Conservation (phyloP, 2,113 vertebrate genomes). For the Ranitomeya variabilis region DNA sequence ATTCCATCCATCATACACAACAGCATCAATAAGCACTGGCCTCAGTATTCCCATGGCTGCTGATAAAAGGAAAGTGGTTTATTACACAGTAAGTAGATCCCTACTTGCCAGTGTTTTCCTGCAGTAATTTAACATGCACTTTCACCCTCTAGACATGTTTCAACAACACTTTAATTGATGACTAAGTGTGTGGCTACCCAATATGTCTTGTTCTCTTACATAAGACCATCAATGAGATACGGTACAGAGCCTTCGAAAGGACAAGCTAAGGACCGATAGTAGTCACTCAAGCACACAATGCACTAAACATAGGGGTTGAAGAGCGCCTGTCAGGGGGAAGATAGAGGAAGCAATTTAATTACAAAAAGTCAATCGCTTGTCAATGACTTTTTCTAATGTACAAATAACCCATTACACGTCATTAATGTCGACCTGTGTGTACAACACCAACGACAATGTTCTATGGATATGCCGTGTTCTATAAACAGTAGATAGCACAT, state of each 20-base stretch:
- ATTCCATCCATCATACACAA: neutral
- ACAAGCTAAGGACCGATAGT: neutral
- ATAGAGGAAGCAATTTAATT: too few species aligned
- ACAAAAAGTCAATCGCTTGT: too few species aligned
- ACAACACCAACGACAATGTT: too few species aligned
- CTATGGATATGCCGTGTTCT: too few species aligned
- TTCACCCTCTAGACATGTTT: slow-evolving; percentile 38
- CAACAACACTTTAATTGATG: slow-evolving; percentile 29
- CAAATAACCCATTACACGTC: too few species aligned
- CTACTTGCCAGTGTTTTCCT: slow-evolving; percentile 1
- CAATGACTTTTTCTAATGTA: too few species aligned
- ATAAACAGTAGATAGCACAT: too few species aligned
- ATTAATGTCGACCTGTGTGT: too few species aligned
- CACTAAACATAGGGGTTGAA: neutral
- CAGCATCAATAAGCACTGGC: neutral
- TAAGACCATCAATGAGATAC: neutral
- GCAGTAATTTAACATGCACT: slow-evolving; percentile 12
- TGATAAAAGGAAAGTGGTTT: slow-evolving; percentile 17
- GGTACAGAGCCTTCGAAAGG: neutral
- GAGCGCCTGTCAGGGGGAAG: too few species aligned
- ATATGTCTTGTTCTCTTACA: neutral
- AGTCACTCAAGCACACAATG: neutral
- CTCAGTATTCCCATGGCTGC: slow-evolving; percentile 5
- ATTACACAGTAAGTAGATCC: slow-evolving; percentile 17
- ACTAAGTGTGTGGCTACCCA: slow-evolving; percentile 5